phyloP scores from a whole-genome alignment of 2,888 invertebrate genomes.

The Troides helena region DNA sequence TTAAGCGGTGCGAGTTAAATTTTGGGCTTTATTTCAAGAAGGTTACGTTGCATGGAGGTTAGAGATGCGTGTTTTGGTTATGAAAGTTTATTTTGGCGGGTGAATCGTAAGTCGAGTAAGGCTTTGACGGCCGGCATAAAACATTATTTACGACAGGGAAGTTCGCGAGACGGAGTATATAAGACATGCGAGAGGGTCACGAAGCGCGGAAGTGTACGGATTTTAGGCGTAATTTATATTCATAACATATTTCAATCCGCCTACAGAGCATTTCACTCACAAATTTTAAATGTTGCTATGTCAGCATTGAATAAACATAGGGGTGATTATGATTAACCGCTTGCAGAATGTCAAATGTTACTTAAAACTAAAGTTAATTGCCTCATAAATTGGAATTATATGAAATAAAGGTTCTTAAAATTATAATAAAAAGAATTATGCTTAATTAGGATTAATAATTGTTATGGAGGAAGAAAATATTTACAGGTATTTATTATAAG shows the following conservation, averaged over 20 bases:
- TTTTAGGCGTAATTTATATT: conserved; percentile 71
- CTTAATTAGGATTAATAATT: too few relatives aligned
- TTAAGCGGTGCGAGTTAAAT: conserved; percentile 40
- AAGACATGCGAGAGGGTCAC: conserved; percentile 73
- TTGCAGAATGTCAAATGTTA: too few relatives aligned
- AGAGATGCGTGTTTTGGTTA: conserved; percentile 42
- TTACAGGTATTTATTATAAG: too few relatives aligned
- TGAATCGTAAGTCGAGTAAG: conserved; percentile 57
- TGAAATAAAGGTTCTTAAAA: too few relatives aligned
- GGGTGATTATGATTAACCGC: too few relatives aligned
- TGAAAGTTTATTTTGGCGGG: conserved; percentile 53
- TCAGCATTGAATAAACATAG: background rate
- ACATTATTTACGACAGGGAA: conserved; percentile 71
- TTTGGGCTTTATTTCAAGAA: conserved; percentile 55
- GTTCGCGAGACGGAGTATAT: conserved; percentile 66
- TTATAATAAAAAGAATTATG: too few relatives aligned
- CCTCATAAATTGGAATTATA: too few relatives aligned
- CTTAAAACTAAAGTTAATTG: too few relatives aligned
- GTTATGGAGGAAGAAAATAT: too few relatives aligned
- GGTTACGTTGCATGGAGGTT: conserved; percentile 46
- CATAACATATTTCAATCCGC: conserved; percentile 61
- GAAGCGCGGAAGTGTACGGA: conserved; percentile 64
- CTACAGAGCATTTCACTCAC: background rate
- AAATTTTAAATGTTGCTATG: background rate
- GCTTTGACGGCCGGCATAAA: conserved; percentile 76